Conservation (phyloP, 1,140 invertebrate genomes). For the Eurosta solidaginis region DNA sequence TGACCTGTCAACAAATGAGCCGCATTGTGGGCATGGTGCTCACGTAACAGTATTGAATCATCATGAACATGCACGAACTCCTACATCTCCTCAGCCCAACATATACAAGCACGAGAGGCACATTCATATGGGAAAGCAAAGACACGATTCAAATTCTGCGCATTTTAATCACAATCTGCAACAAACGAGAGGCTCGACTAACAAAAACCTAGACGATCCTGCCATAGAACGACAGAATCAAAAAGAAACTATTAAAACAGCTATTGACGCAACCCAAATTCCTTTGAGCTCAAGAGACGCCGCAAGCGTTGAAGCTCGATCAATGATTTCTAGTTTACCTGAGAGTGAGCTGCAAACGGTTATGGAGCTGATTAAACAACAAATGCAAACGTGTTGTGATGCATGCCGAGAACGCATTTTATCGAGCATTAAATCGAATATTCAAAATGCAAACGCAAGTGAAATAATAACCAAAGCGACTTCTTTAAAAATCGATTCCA, state of each 20-base stretch:
- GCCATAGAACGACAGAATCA: too few relatives aligned
- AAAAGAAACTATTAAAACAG: background rate
- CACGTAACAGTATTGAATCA: background rate
- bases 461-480: background rate
- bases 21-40: background rate
- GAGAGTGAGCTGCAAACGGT: background rate
- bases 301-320: background rate
- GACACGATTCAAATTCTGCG: too few relatives aligned
- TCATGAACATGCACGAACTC: background rate
- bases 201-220: too few relatives aligned
- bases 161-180: too few relatives aligned
- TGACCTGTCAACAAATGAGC: background rate
- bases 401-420: conserved; percentile 31
- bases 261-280: background rate
- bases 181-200: too few relatives aligned
- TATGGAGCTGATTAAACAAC: conserved; percentile 14
- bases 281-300: background rate
- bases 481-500: background rate
- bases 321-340: background rate
- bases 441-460: background rate
- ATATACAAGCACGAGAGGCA: background rate
- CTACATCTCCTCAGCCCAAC: background rate
- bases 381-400: conserved; percentile 30
- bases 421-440: background rate
- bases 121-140: too few relatives aligned